Conservation (phyloP, 2,113 vertebrate genomes). For the Barbus barbus region DNA sequence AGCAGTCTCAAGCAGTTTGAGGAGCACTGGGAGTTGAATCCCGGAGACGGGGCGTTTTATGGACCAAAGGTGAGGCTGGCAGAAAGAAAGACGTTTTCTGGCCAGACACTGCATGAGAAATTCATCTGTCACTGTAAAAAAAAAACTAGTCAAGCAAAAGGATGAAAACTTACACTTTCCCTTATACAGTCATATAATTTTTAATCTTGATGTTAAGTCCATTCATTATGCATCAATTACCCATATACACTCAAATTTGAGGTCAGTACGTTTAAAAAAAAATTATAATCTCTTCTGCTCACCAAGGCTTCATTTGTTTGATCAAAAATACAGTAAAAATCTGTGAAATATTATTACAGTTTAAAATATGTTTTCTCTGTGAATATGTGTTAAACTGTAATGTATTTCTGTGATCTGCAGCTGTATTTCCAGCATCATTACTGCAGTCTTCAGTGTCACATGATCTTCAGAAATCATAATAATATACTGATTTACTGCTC, state of each 20-base stretch:
- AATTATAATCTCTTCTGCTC: background rate
- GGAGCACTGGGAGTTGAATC: slow-evolving; percentile 84
- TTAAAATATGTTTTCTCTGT: no score
- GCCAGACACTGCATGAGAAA: background rate
- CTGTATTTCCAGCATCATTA: no score
- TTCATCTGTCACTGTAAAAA: no score
- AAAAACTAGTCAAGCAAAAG: background rate
- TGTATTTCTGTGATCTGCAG: no score
- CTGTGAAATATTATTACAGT: no score
- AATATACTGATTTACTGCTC: no score
- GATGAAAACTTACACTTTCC: background rate
- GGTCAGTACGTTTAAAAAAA: no score
- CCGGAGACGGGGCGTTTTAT: slow-evolving; percentile 91
- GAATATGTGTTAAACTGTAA: no score
- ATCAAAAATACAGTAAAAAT: background rate
- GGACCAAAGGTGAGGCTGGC: slow-evolving; percentile 97
- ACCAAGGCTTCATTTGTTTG: background rate
- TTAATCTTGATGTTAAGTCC: background rate
- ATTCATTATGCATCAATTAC: background rate
- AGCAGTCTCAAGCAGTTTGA: slow-evolving; percentile 81
- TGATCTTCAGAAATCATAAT: no score
- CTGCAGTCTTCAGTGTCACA: no score
- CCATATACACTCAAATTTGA: background rate
- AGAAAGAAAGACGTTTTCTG: background rate
- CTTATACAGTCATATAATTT: background rate